Base-by-base conservation (phyloP, 2,888 invertebrate species). In the Ellobium chinense region DNA sequence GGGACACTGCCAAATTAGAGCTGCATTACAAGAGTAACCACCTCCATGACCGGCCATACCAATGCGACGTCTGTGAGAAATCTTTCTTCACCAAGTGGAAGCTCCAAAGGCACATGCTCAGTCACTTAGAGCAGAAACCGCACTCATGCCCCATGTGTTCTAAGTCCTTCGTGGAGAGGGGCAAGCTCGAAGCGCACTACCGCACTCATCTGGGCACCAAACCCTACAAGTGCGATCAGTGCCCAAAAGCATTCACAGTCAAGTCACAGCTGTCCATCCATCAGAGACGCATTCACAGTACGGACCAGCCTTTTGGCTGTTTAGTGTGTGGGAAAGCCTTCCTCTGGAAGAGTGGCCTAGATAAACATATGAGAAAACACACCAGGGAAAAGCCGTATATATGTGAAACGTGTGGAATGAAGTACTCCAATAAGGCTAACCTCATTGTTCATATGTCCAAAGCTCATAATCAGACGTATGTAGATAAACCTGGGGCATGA, bases 1-100 rank as follows among this genome's bases (percentile, higher is more conserved):
- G 62, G 27, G 80, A 80, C 65, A 58, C 75, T 5, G 80, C 69
- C 75, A 80, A 80, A 54, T 37, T 80, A 56, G 80, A 80, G 56
- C 62, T 80, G 12, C 80, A 82, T 74, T 80, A 82, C 63, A 82
- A 80, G 69, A 77, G 72, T 56, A 80, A 80, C 56, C 82, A 82
- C 66, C 56, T 80, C 3, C 76, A 80, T 29, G 80, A 73, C 76
- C 72, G 80, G 56, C 77, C 80, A 2, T 82, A 72, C 58, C 80
- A 82, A 62, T 82, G 82, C 21, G 82, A 82, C 12, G 60, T 80
- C 27, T 82, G 82, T 36, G 70, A 77, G 65, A 82, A 82, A 62
- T 77, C 77, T 36, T 82, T 82, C 69, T 80, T 82, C 69, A 73
- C 80, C 21, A 82, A 82, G 63, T 80, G 80, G 72, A 80, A 82